Conservation (phyloP, 2,888 invertebrate genomes). For the Bugulina stolonifera region DNA sequence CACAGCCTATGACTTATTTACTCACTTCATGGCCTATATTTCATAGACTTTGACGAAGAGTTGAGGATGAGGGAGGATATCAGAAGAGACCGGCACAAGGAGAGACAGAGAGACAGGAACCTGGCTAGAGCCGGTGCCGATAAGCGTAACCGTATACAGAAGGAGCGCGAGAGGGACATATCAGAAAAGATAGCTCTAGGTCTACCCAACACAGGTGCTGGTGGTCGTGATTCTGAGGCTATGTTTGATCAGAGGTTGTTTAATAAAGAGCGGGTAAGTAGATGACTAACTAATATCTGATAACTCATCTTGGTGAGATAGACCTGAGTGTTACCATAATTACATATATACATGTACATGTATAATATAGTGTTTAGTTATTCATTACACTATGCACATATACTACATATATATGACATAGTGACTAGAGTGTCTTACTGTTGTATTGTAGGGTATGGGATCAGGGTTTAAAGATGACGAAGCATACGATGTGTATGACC, state of each 20-base stretch:
- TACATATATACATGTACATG: too few relatives aligned
- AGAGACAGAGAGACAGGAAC: conserved; percentile 86
- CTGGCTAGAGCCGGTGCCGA: conserved; percentile 88
- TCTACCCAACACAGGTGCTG: conserved; percentile 72
- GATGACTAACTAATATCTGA: background rate
- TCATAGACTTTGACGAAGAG: conserved; percentile 62
- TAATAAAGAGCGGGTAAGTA: conserved; percentile 64
- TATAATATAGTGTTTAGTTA: too few relatives aligned
- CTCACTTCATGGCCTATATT: too few relatives aligned
- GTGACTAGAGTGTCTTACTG: too few relatives aligned
- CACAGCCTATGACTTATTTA: too few relatives aligned
- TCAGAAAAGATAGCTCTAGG: conserved; percentile 98
- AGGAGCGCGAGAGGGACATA: conserved; percentile 79
- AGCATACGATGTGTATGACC: conserved; percentile 94
- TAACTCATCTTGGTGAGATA: too few relatives aligned
- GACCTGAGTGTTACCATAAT: too few relatives aligned
- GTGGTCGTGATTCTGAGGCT: conserved; percentile 62
- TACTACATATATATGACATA: too few relatives aligned
- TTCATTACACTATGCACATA: too few relatives aligned
- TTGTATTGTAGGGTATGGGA: conserved; percentile 64
- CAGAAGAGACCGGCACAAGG: conserved; percentile 80
- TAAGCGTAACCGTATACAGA: conserved; percentile 68
- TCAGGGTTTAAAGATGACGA: conserved; percentile 95
- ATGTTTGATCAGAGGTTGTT: conserved; percentile 90
- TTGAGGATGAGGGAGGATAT: conserved; percentile 60